Evolutionary conservation across 2,888 invertebrate genomes (phyloP), one percentile per base, ranked within the genome.

Genomic region (Dexiosoma caninum): DNA sequence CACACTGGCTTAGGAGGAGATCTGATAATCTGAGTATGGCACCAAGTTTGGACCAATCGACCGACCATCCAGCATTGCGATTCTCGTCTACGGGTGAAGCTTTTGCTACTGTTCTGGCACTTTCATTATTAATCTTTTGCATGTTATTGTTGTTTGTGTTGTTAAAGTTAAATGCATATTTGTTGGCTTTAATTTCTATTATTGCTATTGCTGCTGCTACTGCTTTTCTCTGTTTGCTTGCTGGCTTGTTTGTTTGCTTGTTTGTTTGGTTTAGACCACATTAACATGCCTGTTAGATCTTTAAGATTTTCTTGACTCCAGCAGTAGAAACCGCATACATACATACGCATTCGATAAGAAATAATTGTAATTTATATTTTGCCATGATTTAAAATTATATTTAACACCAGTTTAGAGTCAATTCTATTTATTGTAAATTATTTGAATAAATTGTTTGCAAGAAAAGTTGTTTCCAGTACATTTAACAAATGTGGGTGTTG

Each of bases 81-180:
- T 49, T 49, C 57, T 75, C 14, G 40, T 21, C 37, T 40, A 7
- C 8, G 40, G 46, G 27, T 59, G 35, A 23, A n/a, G 53, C 44
- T 46, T 66, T 57, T 30, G 40, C 53, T 32, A 0, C 55, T 32
- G 12, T 72, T 44, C 35, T 37, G 35, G 44, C 75, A 59, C 59
- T 40, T 67, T n/a, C 72, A 62, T 62, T 67, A 66, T 59, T 67
- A 59, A 21, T 59, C 9, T 59, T 46, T 21, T 49, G 59, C 51
- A 16, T 49, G 35, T 32, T 35, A 72, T 35, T 69, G 16, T 30
- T 69, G 23, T 16, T 51, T 16, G 19, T 59, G 32, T 40, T 77
- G 55, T 77, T 55, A 55, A 70, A 77, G 49, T 64, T 77, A 77
- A 77, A 77, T 77, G 76, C 60, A 55, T 12, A 69, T 76, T 46